Evolutionary conservation across 1,140 invertebrate species (phyloP).

Genomic region (Drosophila teissieri): DNA sequence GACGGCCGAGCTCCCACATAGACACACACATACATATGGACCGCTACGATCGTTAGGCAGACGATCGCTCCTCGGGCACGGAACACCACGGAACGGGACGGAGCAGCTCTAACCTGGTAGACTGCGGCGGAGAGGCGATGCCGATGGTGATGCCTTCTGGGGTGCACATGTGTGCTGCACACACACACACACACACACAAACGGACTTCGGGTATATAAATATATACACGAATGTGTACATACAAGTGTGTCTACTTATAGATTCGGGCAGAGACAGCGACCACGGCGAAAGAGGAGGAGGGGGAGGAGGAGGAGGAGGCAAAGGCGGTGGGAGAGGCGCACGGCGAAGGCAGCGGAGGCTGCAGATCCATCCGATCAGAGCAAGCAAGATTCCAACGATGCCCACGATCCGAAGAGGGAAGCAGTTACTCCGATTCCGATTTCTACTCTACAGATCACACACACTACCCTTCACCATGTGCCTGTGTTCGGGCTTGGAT

Average conservation of each 20-base stretch:
- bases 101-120: constrained; percentile 76
- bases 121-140: constrained; percentile 57
- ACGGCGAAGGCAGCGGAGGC: constrained; percentile 13
- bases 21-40: constrained; percentile 21
- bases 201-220: constrained; percentile 37
- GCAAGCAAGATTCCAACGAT: constrained; percentile 43
- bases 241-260: constrained; percentile 62
- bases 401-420: constrained; percentile 30
- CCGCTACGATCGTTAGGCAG: constrained; percentile 78
- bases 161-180: constrained; percentile 65
- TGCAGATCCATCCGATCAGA: constrained; percentile 11
- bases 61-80: constrained; percentile 52
- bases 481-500: background rate
- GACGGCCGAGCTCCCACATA: constrained; percentile 7
- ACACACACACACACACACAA: constrained; percentile 23
- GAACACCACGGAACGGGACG: constrained; percentile 24
- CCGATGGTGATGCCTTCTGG: constrained; percentile 27
- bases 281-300: constrained; percentile 11
- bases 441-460: constrained; percentile 50
- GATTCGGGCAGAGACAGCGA: constrained; percentile 59
- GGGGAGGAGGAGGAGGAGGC: background rate
- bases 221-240: constrained; percentile 72
- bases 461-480: constrained; percentile 1
- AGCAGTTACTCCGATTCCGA: constrained; percentile 56
- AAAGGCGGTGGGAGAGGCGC: background rate